Percentiles rank a stretch among this genome's conserved stretches.
phyloP scores from a whole-genome alignment of 2,797 vertebrate genomes.

The Chloroceryle inda region DNA sequence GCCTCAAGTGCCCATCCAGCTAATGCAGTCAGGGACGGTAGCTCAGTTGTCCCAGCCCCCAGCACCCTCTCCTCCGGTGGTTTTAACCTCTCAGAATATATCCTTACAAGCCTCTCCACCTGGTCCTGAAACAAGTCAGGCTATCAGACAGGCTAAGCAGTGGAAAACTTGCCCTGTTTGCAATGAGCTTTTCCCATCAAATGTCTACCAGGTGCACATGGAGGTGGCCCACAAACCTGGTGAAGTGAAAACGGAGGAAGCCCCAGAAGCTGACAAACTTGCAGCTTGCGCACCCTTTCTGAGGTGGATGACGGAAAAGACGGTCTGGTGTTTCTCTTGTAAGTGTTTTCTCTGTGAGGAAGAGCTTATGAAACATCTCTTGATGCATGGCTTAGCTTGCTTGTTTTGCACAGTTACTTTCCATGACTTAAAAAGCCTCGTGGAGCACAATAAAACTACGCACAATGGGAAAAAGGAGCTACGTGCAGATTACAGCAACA shows the following conservation, averaged over 20 bases:
- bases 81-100: slow-evolving; percentile 53
- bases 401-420: slow-evolving; percentile 93
- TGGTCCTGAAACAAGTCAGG: slow-evolving; percentile 35
- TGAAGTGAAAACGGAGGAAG: slow-evolving; percentile 31
- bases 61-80: slow-evolving; percentile 68
- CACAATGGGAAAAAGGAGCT: slow-evolving; percentile 88
- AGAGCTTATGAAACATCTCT: slow-evolving; percentile 90
- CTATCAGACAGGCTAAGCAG: slow-evolving; percentile 88
- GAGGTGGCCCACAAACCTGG: slow-evolving; percentile 89
- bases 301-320: slow-evolving; percentile 93
- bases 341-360: slow-evolving; percentile 89
- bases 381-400: slow-evolving; percentile 93
- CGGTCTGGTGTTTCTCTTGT: slow-evolving; percentile 90
- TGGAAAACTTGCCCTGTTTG: slow-evolving; percentile 97
- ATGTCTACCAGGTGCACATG: slow-evolving; percentile 93
- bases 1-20: slow-evolving; percentile 81
- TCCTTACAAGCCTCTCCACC: slow-evolving; percentile 41
- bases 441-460: slow-evolving; percentile 88
- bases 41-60: slow-evolving; percentile 78
- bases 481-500: slow-evolving; percentile 89
- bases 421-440: slow-evolving; percentile 89
- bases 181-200: slow-evolving; percentile 95
- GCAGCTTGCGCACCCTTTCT: slow-evolving; percentile 91
- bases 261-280: slow-evolving; percentile 83
- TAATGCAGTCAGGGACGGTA: slow-evolving; percentile 80